Evolutionary conservation across 2,113 vertebrate genomes (phyloP), one percentile per base, ranked within the genome.

Genomic region (Mustelus asterias): DNA sequence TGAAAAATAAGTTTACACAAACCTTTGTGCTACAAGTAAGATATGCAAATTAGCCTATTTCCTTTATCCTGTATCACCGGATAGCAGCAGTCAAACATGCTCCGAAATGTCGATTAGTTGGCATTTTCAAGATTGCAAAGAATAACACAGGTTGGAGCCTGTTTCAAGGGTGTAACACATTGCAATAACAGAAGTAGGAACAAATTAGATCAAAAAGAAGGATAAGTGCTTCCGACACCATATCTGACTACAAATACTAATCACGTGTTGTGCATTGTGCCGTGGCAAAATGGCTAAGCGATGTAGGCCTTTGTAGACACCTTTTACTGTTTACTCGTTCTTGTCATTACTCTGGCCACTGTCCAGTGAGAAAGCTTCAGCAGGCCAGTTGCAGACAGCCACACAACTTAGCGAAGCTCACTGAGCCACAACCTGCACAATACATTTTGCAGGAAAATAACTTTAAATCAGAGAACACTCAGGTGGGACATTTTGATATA

Each of bases 251-350:
- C 88, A 90, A 90, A 90, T n/a, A 60, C 54, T 90, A 29, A 90
- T 90, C 44, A 60, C 54, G 3, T 33, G 54, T 90, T 54, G 29
- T 90, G 54, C 88, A 90, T 60, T 90, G 58, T 90, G 54, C 58
- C 88, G n/a, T 90, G 26, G 88, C 88, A 90, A 90, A 90, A 90
- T 90, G 88, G 88, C 88, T 90, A 54, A 90, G 88, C 58, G 26
- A 11, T 33, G 54, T 90, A 48, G 41, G 7, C 24, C 29, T 89
- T 89, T 89, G 54, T 58, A 13, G 88, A 29, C 88, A 90, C 58
- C 54, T 60, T 90, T 90, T 33, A 90, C 88, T 90, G 88, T 90
- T 90, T 90, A 90, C 54, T 60, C 33, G 54, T 90, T 90, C 88
- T 90, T 90, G 88, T n/a, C 88, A 90, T 33, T 90, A 90, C 9